These are phyloP conservation scores for Drosophila kanapiae DNA, from an alignment of 1,140 invertebrate genomes.

Conservation along the genomic window DNA sequence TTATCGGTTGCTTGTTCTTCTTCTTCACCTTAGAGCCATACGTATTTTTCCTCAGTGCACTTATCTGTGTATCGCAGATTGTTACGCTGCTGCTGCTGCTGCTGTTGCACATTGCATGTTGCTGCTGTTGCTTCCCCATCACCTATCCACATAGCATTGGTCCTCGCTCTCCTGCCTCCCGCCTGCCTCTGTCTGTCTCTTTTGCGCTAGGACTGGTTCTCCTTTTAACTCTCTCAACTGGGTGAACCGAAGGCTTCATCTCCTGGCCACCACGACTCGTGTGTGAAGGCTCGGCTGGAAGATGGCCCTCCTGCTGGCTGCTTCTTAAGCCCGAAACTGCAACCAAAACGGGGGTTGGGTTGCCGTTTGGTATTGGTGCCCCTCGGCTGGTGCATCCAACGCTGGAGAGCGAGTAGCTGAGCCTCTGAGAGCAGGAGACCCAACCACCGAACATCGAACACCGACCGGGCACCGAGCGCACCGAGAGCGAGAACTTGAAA, in stretches of 20 bases:
- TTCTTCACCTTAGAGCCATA: neutral
- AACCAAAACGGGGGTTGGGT: constrained; percentile 22
- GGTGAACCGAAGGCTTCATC: constrained; percentile 34
- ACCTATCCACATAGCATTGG: constrained; percentile 29
- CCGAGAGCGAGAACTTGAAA: constrained; percentile 52
- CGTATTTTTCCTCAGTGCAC: constrained; percentile 2
- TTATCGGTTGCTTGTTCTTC: neutral
- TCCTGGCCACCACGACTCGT: constrained; percentile 37
- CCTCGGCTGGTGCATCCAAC: constrained; percentile 18
- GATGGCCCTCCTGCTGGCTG: constrained; percentile 31
- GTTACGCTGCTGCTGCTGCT: constrained; percentile 25
- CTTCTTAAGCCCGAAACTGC: constrained; percentile 47
- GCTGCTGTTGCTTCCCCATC: constrained; percentile 25
- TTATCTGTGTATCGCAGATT: constrained; percentile 48
- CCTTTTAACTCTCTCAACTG: constrained; percentile 13
- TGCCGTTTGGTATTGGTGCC: neutral
- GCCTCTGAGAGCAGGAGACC: constrained; percentile 24
- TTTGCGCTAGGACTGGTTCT: constrained; percentile 10
- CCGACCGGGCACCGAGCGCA: constrained; percentile 6
- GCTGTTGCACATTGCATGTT: constrained; percentile 40
- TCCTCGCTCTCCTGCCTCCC: constrained; percentile 5
- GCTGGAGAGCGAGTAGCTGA: constrained; percentile 2
- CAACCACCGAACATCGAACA: constrained; percentile 8
- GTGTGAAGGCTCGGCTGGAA: constrained; percentile 31
- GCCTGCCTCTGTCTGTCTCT: constrained; percentile 7